Conservation (phyloP, 2,888 invertebrate species). For the Tipula unca region DNA sequence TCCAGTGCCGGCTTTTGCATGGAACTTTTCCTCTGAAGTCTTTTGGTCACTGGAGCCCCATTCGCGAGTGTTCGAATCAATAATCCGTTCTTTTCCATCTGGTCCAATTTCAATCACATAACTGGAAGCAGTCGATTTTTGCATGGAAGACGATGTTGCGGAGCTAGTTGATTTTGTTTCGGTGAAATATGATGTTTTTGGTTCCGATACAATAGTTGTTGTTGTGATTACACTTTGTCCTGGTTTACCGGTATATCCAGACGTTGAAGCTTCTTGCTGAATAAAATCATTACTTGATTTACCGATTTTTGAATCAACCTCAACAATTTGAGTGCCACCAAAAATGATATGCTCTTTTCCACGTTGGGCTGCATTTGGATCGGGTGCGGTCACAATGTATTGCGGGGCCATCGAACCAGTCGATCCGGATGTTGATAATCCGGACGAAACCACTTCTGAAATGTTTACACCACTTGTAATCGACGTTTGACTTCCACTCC, state of each 20-base stretch:
- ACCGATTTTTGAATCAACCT: constrained; percentile 23
- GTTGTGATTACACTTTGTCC: not conserved
- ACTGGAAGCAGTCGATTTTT: constrained; percentile 54
- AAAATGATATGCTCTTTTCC: constrained; percentile 24
- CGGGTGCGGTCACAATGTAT: constrained; percentile 26
- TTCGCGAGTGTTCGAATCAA: constrained; percentile 52
- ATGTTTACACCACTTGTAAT: constrained; percentile 20
- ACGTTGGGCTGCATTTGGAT: constrained; percentile 21
- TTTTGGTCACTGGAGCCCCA: constrained; percentile 47
- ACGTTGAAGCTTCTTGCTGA: constrained; percentile 23
- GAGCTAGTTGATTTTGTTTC: constrained; percentile 40
- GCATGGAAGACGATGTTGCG: constrained; percentile 45
- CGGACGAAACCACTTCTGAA: constrained; percentile 19
- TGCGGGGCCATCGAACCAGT: constrained; percentile 14
- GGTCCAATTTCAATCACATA: constrained; percentile 54
- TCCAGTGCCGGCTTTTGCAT: constrained; percentile 48
- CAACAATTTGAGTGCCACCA: constrained; percentile 26
- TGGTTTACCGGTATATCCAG: constrained; percentile 22
- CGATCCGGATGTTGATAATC: constrained; percentile 15
- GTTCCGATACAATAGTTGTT: constrained; percentile 17
- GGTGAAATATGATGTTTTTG: constrained; percentile 37
- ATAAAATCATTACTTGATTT: not conserved
- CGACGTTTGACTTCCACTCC: constrained; percentile 21
- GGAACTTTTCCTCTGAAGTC: constrained; percentile 46
- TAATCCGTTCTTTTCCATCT: constrained; percentile 53